Conservation (phyloP, 2,888 invertebrate species). For the Sceliomorpha sp. region DNA sequence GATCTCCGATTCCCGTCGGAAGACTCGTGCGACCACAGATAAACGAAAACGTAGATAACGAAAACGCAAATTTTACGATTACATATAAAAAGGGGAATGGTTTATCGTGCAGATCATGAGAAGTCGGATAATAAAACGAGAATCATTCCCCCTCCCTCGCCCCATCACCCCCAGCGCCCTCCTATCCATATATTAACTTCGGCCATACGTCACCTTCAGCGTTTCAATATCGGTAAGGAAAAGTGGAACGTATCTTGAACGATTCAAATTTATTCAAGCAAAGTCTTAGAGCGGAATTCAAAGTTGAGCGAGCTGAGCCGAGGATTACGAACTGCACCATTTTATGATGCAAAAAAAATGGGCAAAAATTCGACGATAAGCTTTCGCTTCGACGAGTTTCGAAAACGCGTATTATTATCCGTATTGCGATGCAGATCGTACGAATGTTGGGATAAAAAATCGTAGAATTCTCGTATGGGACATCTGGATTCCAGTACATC, state of each 20-base stretch:
- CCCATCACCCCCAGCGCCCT: constrained; percentile 30
- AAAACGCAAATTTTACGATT: constrained; percentile 39
- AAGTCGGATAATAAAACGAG: constrained; percentile 48
- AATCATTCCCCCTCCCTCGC: constrained; percentile 38
- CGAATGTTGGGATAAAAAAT: constrained; percentile 12
- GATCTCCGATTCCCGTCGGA: no score
- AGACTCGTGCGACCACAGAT: no score
- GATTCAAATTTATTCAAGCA: constrained; percentile 58
- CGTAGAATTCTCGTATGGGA: no score
- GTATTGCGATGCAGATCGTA: constrained; percentile 41
- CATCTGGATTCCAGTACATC: no score
- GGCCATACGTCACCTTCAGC: constrained; percentile 54
- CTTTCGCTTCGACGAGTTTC: constrained; percentile 51
- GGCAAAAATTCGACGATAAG: constrained; percentile 53
- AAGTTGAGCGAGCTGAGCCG: constrained; percentile 51
- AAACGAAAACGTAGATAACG: constrained; percentile 20
- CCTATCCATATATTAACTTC: constrained; percentile 49
- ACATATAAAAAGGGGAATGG: constrained; percentile 39
- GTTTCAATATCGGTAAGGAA: constrained; percentile 57
- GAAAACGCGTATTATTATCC: constrained; percentile 47
- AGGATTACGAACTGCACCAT: constrained; percentile 54
- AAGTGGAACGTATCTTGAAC: constrained; percentile 55
- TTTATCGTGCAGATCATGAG: constrained; percentile 49
- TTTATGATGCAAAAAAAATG: constrained; percentile 53
- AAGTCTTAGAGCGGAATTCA: constrained; percentile 53